Conservation (phyloP, 2,113 vertebrate species). For the Osmerus mordax region DNA sequence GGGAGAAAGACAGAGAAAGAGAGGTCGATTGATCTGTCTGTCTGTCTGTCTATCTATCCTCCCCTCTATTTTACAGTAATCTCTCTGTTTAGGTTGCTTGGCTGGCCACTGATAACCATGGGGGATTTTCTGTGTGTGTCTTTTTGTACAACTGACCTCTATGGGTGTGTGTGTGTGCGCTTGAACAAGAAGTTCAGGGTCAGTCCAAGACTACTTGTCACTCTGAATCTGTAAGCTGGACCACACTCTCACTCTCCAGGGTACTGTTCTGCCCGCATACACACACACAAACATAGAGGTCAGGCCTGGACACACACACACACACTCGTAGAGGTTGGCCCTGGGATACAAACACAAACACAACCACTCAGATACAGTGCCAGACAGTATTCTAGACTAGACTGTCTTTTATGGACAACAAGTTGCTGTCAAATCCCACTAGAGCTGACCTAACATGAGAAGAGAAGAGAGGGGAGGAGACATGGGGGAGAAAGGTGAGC, state of each 20-base stretch:
- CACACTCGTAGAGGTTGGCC: too few relatives aligned
- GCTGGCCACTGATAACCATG: too few relatives aligned
- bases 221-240: slow-evolving; percentile 17
- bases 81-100: too few relatives aligned
- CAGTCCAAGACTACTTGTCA: slow-evolving; percentile 1
- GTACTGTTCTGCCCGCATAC: background rate
- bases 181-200: background rate
- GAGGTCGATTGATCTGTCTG: background rate
- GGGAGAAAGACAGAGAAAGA: too few relatives aligned
- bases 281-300: background rate
- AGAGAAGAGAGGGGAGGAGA: background rate
- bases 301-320: background rate
- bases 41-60: background rate
- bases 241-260: background rate
- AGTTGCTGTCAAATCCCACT: background rate
- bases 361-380: background rate
- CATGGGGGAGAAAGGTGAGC: too few relatives aligned
- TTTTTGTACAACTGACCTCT: background rate
- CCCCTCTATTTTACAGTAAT: too few relatives aligned
- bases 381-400: background rate
- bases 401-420: background rate
- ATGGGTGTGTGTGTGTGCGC: background rate
- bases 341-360: too few relatives aligned
- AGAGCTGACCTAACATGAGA: background rate
- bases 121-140: slow-evolving; percentile 1